Percentiles rank a stretch among this genome's conserved stretches.
These are phyloP conservation scores for Zaprionus africanus DNA, from an alignment of 1,140 invertebrate species.

Conservation along the genomic window DNA sequence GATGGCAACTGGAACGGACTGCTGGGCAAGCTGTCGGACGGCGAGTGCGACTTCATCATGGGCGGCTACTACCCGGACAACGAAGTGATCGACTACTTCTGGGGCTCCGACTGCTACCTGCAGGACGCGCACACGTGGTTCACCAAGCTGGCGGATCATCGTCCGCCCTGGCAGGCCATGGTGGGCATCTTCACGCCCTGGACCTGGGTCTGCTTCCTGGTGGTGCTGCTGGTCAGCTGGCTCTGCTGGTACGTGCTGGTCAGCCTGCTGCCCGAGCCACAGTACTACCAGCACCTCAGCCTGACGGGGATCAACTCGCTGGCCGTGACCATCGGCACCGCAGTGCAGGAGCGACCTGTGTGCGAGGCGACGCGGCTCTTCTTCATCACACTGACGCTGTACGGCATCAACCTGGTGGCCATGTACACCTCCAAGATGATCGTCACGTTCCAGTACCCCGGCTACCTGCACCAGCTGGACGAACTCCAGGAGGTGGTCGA, in stretches of 20 bases:
- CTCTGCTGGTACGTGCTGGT: slow-evolving; percentile 84
- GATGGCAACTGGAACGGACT: slow-evolving; percentile 85
- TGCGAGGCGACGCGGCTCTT: slow-evolving; percentile 84
- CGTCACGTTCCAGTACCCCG: slow-evolving; percentile 85
- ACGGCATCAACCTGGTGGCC: slow-evolving; percentile 85
- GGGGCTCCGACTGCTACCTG: slow-evolving; percentile 85
- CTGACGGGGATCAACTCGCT: slow-evolving; percentile 85
- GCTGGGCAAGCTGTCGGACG: slow-evolving; percentile 79
- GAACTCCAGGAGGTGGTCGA: slow-evolving; percentile 84
- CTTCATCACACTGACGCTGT: slow-evolving; percentile 85
- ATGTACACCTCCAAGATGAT: slow-evolving; percentile 86
- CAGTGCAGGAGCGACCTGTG: slow-evolving; percentile 84
- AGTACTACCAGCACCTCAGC: slow-evolving; percentile 77
- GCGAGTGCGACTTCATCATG: slow-evolving; percentile 85
- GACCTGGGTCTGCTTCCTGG: slow-evolving; percentile 84
- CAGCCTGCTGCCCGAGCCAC: slow-evolving; percentile 80
- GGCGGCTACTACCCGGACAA: slow-evolving; percentile 86
- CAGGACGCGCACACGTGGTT: slow-evolving; percentile 86
- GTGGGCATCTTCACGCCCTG: slow-evolving; percentile 83
- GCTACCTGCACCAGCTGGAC: slow-evolving; percentile 85
- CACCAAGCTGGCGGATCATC: slow-evolving; percentile 82
- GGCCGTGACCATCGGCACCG: slow-evolving; percentile 83
- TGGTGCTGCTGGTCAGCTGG: slow-evolving; percentile 83
- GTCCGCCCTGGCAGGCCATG: slow-evolving; percentile 85
- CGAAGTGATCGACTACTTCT: slow-evolving; percentile 85